phyloP scores from a whole-genome alignment of 2,888 invertebrate genomes.

The Agrotis exclamationis region DNA sequence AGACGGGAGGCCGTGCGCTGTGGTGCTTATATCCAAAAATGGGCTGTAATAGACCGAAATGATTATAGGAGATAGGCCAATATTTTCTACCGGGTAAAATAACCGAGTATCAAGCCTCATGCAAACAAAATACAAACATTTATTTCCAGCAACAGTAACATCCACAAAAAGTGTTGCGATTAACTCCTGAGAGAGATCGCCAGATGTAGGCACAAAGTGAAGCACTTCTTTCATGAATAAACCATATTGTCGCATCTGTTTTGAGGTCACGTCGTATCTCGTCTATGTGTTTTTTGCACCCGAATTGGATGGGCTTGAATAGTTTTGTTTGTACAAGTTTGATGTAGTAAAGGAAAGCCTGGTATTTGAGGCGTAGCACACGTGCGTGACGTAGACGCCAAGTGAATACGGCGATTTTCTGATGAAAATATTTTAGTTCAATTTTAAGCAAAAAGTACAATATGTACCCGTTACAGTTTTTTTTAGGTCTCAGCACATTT shows the following conservation, averaged over 20 bases:
- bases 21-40: too few species aligned
- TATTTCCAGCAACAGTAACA: slow-evolving; percentile 3
- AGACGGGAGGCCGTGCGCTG: too few species aligned
- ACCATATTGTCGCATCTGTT: slow-evolving; percentile 55
- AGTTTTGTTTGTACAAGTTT: not conserved
- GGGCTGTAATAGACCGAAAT: not conserved
- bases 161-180: slow-evolving; percentile 33
- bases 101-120: not conserved
- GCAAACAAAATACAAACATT: not conserved
- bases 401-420: not conserved
- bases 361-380: not conserved
- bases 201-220: slow-evolving; percentile 56
- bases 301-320: slow-evolving; percentile 24
- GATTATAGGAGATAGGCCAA: not conserved
- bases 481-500: too few species aligned
- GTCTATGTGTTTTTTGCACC: slow-evolving; percentile 31
- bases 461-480: too few species aligned
- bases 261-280: slow-evolving; percentile 46
- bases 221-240: slow-evolving; percentile 59
- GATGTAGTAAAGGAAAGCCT: not conserved
- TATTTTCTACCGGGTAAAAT: too few species aligned
- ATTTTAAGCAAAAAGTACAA: too few species aligned
- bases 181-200: slow-evolving; percentile 50
- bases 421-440: not conserved
- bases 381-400: too few species aligned